phyloP scores from a whole-genome alignment of 1,140 invertebrate species.

The Drosophila kikkawai region DNA sequence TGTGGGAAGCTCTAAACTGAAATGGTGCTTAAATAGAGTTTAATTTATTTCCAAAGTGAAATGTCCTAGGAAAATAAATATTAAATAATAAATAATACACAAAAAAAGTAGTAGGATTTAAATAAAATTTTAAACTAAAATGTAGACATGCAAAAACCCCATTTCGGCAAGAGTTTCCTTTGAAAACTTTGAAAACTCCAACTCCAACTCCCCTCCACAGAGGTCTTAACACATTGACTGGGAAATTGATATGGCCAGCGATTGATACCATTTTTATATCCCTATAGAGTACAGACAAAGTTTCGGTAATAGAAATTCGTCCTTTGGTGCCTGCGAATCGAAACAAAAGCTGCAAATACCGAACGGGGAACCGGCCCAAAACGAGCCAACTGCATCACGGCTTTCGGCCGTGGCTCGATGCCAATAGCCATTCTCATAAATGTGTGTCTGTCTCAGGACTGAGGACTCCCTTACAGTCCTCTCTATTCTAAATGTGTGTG shows the following conservation, averaged over 20 bases:
- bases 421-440: conserved; percentile 64
- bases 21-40: not conserved
- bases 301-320: conserved; percentile 68
- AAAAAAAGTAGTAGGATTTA: too few species aligned
- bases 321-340: conserved; percentile 46
- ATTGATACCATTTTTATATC: conserved; percentile 35
- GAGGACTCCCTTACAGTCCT: not conserved
- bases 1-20: conserved; percentile 23
- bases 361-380: conserved; percentile 32
- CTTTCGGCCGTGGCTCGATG: conserved; percentile 63
- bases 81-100: too few species aligned
- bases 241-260: conserved; percentile 31
- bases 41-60: not conserved
- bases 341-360: conserved; percentile 70
- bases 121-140: not conserved
- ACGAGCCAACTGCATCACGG: conserved; percentile 54
- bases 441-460: conserved; percentile 30
- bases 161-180: not conserved
- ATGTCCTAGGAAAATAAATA: too few species aligned
- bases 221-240: conserved; percentile 29
- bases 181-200: not conserved
- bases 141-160: too few species aligned
- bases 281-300: conserved; percentile 57
- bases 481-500: conserved; percentile 2
- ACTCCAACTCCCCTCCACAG: too few species aligned